Evolutionary conservation across 2,888 invertebrate species (phyloP), one percentile per base, ranked within the genome.

Genomic region (Eremobia ochroleuca): DNA sequence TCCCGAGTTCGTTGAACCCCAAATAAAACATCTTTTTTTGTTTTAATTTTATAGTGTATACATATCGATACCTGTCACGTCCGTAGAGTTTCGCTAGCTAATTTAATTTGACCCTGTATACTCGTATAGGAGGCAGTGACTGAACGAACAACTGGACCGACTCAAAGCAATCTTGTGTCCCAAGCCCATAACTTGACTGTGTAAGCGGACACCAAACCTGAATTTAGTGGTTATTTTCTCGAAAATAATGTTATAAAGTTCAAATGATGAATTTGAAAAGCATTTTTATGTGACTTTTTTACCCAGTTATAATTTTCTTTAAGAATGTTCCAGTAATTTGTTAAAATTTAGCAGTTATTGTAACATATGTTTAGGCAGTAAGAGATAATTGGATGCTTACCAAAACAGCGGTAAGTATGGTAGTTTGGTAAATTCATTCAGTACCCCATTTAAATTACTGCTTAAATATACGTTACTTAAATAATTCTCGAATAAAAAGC

Each of bases 151-250:
- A 65, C 21, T 67, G 31, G 6, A n/a, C n/a, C n/a, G 18, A 68
- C 62, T 21, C 61, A 21, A 59, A n/a, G 4, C 11, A 21, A n/a
- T n/a, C 68, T 37, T 2, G 6, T 4, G 4, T 4, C n/a, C 55
- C 21, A 34, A n/a, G 34, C 4, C 25, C n/a, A n/a, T n/a, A 34
- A 52, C 55, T 34, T 34, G n/a, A 69, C 66, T 73, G 49, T 77
- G 52, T 58, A 40, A 59, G 13, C 61, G 8, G 71, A 43, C 59
- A 72, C 46, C 55, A 73, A 52, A 64, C 66, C 40, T 82, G 89
- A 89, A 85, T 88, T 88, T 89, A 89, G 84, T 88, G 79, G 76
- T 88, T 88, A 88, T 88, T 88, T 88, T 85, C 79, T 68, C 77
- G 75, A 85, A 88, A 88, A 88, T 88, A 88, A 89, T 89, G 28